phyloP scores from a whole-genome alignment of 2,888 invertebrate species.

The Lithophane ornitopus region DNA sequence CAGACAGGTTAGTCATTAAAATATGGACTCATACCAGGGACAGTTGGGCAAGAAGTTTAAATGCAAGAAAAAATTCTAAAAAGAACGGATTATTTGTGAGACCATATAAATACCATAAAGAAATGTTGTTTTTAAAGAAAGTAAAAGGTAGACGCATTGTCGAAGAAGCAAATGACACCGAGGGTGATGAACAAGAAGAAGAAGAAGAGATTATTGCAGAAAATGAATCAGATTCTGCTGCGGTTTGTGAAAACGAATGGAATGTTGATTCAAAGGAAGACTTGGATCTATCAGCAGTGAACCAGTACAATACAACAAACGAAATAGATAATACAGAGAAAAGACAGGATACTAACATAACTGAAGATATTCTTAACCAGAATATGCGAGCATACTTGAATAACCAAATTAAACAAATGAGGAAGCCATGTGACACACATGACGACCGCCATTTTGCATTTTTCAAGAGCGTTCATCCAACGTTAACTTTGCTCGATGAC shows the following conservation, averaged over 20 bases:
- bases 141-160: not conserved
- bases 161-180: not conserved
- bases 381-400: slow-evolving; percentile 10
- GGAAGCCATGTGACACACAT: not conserved
- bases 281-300: slow-evolving; percentile 1
- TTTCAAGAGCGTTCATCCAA: slow-evolving; percentile 58
- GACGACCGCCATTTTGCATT: slow-evolving; percentile 45
- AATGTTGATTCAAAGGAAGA: slow-evolving; percentile 27
- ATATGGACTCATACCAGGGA: slow-evolving; percentile 36
- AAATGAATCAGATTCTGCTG: slow-evolving; percentile 24
- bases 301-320: slow-evolving; percentile 3
- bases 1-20: slow-evolving; percentile 26
- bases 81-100: slow-evolving; percentile 1
- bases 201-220: slow-evolving; percentile 15
- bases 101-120: slow-evolving; percentile 26
- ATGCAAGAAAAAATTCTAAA: slow-evolving; percentile 5
- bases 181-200: slow-evolving; percentile 9
- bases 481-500: slow-evolving; percentile 51
- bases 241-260: slow-evolving; percentile 21
- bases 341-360: not conserved
- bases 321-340: slow-evolving; percentile 7
- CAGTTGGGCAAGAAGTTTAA: slow-evolving; percentile 25
- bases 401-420: not conserved
- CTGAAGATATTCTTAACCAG: not conserved
- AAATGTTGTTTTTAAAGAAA: slow-evolving; percentile 34